Percentiles rank a stretch among this genome's conserved stretches.
These are phyloP conservation scores for Gorilla gorilla DNA, from an alignment of 2,113 vertebrate species.

Conservation along the genomic window DNA sequence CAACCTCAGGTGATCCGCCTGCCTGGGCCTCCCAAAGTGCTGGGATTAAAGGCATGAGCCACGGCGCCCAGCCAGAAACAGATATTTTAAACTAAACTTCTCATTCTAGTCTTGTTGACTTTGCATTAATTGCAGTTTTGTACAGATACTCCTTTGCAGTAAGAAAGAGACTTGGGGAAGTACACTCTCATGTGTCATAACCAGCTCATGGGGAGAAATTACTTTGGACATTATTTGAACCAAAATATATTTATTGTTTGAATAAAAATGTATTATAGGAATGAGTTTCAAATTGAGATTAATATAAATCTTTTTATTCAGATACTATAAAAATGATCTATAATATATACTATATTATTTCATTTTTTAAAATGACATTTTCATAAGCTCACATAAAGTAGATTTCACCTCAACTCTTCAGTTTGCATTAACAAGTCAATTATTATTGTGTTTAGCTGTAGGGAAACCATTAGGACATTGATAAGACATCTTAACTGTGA, in stretches of 20 bases:
- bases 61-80: too few relatives aligned
- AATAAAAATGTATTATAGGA: neutral
- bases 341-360: neutral
- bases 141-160: neutral
- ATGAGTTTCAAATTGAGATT: neutral
- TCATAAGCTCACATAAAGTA: neutral
- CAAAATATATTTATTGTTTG: neutral
- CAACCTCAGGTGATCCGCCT: too few relatives aligned
- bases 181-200: neutral
- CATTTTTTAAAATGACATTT: neutral
- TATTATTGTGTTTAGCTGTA: neutral
- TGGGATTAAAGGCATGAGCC: too few relatives aligned
- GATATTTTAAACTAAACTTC: neutral
- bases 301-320: neutral
- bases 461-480: neutral
- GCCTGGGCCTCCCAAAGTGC: too few relatives aligned
- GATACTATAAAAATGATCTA: neutral
- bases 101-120: neutral
- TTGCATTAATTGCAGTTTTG: neutral
- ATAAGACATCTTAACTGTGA: rapidly evolving
- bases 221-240: neutral
- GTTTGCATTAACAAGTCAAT: neutral
- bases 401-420: neutral
- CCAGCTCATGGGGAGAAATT: neutral
- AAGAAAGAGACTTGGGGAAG: neutral